These are phyloP conservation scores for Lasioglossum figueresi DNA, from an alignment of 2,888 invertebrate species.

Conservation along the genomic window DNA sequence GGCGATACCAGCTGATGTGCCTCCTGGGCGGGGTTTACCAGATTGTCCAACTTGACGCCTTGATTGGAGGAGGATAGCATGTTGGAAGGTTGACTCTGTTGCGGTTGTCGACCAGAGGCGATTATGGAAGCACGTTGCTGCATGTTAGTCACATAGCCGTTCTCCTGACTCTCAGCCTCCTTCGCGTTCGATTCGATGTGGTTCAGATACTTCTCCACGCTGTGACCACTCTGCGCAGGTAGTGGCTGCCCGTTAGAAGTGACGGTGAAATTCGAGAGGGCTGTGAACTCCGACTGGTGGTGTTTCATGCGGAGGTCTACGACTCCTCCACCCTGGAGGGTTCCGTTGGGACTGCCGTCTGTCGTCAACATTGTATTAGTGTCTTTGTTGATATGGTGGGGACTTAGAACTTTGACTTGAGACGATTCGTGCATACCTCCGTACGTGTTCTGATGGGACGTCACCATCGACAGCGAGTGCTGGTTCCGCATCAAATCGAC, in stretches of 20 bases:
- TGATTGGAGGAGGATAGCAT: slow-evolving; percentile 53
- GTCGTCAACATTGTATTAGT: slow-evolving; percentile 73
- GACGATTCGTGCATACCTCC: slow-evolving; percentile 75
- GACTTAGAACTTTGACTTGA: slow-evolving; percentile 79
- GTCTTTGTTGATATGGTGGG: slow-evolving; percentile 80
- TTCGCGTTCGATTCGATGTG: slow-evolving; percentile 84
- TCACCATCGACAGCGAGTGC: slow-evolving; percentile 73
- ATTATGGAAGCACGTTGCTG: slow-evolving; percentile 81
- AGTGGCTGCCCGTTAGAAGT: slow-evolving; percentile 82
- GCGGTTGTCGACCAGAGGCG: slow-evolving; percentile 71
- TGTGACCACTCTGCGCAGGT: slow-evolving; percentile 86
- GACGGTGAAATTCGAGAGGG: slow-evolving; percentile 83
- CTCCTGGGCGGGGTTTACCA: slow-evolving; percentile 86
- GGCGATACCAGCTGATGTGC: slow-evolving; percentile 84
- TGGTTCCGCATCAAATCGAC: slow-evolving; percentile 84
- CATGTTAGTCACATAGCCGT: slow-evolving; percentile 68
- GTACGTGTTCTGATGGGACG: slow-evolving; percentile 73
- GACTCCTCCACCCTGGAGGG: slow-evolving; percentile 82
- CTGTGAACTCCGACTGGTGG: slow-evolving; percentile 85
- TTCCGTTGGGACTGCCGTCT: slow-evolving; percentile 68
- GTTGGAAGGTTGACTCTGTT: slow-evolving; percentile 56
- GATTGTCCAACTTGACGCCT: slow-evolving; percentile 74
- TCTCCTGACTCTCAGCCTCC: slow-evolving; percentile 71
- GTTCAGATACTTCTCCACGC: slow-evolving; percentile 86
- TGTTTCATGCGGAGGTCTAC: slow-evolving; percentile 90